phyloP scores from a whole-genome alignment of 2,797 vertebrate genomes.

The Diplodus sargus region DNA sequence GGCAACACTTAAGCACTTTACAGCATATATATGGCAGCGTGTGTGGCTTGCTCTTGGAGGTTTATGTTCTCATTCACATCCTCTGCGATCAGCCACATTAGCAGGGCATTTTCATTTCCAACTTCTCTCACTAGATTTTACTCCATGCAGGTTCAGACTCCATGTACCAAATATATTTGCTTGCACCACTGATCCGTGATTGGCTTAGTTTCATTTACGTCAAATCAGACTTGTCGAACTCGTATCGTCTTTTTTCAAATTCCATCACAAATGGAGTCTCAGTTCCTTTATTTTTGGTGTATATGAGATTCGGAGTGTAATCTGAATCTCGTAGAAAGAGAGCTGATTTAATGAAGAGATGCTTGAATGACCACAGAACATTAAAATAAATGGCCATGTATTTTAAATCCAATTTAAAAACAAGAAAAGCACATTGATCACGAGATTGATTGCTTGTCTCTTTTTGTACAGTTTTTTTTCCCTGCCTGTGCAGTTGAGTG shows the following conservation, averaged over 20 bases:
- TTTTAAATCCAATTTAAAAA: constrained; percentile 55
- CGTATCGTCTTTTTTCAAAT: constrained; percentile 17
- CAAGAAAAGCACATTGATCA: constrained; percentile 33
- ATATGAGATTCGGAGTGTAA: constrained; percentile 20
- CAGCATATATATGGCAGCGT: constrained; percentile 35
- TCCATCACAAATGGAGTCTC: constrained; percentile 15
- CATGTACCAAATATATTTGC: constrained; percentile 13
- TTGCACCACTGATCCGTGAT: constrained; percentile 33
- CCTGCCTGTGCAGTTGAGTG: constrained; percentile 11
- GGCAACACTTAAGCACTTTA: constrained; percentile 63
- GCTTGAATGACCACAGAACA: constrained; percentile 40
- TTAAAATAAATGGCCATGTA: constrained; percentile 32
- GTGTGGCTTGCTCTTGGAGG: constrained; percentile 31
- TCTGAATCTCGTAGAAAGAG: constrained; percentile 18
- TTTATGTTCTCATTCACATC: constrained; percentile 57
- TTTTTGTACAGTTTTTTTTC: background rate
- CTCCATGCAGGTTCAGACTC: constrained; percentile 26
- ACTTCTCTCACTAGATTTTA: constrained; percentile 21
- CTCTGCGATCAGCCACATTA: constrained; percentile 30
- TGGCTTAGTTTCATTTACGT: constrained; percentile 49
- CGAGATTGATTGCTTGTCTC: constrained; percentile 36
- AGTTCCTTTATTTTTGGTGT: constrained; percentile 15
- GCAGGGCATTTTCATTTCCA: constrained; percentile 36
- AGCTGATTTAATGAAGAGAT: constrained; percentile 35
- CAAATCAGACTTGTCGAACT: constrained; percentile 40